phyloP scores from a whole-genome alignment of 2,797 vertebrate genomes.

The Tokudaia tokunoshimensis region DNA sequence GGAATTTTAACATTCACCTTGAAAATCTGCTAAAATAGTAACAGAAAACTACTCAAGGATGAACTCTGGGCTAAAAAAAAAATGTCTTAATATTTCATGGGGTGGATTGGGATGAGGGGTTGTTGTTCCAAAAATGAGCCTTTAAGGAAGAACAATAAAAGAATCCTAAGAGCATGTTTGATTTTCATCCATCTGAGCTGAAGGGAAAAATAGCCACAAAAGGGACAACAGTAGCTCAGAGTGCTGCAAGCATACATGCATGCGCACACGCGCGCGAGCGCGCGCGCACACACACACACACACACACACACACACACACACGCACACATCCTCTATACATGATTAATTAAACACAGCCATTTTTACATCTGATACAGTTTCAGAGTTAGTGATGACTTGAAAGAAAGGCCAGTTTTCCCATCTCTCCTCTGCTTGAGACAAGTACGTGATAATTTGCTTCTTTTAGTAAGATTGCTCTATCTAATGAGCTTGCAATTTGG shows the following conservation, averaged over 20 bases:
- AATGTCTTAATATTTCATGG: conserved; percentile 21
- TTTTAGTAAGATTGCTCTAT: conserved; percentile 84
- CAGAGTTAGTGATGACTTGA: conserved; percentile 87
- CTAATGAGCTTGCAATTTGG: conserved; percentile 79
- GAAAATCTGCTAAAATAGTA: conserved; percentile 61
- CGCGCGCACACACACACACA: background rate
- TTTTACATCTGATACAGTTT: conserved; percentile 84
- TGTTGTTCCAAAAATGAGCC: conserved; percentile 83
- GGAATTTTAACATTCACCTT: conserved; percentile 54
- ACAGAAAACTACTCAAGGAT: conserved; percentile 25
- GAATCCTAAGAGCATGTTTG: conserved; percentile 83
- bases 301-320: background rate
- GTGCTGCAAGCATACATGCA: too few relatives aligned
- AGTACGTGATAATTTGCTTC: conserved; percentile 81
- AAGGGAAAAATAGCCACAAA: conserved; percentile 58
- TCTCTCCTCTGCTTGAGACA: conserved; percentile 79
- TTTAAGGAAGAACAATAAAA: conserved; percentile 86
- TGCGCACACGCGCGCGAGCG: fast-evolving
- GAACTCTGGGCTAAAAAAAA: background rate
- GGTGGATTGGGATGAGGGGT: background rate
- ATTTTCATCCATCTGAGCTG: conserved; percentile 83
- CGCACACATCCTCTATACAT: background rate
- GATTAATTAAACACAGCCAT: conserved; percentile 83
- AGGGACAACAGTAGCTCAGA: background rate
- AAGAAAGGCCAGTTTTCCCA: conserved; percentile 85